A percentile compares a stretch with the other conserved stretches of the same genome.
Conservation (phyloP, 2,113 vertebrate genomes). For the Sebastes schlegelii region DNA sequence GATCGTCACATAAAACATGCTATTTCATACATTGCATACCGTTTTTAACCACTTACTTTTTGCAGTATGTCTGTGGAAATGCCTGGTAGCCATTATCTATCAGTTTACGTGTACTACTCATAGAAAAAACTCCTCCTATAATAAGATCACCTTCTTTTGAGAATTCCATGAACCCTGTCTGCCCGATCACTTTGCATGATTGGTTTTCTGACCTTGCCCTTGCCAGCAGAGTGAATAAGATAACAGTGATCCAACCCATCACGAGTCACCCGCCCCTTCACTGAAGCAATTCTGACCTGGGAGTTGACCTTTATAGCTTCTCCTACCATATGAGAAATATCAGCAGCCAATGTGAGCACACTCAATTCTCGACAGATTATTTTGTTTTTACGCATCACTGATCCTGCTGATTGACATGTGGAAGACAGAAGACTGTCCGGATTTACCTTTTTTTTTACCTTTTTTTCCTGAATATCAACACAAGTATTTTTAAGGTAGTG, state of each 20-base stretch:
- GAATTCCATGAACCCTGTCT: conserved; percentile 69
- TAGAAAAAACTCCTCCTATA: conserved; percentile 72
- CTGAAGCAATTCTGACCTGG: not conserved
- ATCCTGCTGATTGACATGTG: not conserved
- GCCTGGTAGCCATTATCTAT: conserved; percentile 47
- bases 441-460: not conserved
- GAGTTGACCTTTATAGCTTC: conserved; percentile 57
- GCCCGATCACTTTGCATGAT: conserved; percentile 70
- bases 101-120: conserved; percentile 36
- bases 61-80: conserved; percentile 56
- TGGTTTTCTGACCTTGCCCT: conserved; percentile 52
- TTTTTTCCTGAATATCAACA: not conserved
- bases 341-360: conserved; percentile 30
- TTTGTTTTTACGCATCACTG: conserved; percentile 8
- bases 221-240: conserved; percentile 59
- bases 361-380: conserved; percentile 38
- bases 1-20: not conserved
- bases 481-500: not conserved
- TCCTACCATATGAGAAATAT: not conserved
- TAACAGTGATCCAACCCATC: conserved; percentile 60
- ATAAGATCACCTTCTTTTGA: conserved; percentile 74
- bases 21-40: not conserved
- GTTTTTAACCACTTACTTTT: conserved; percentile 40
- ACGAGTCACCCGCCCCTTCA: conserved; percentile 31
- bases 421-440: not conserved